Base-by-base conservation (phyloP, 2,113 vertebrate genomes). In the Arizona elegans region DNA sequence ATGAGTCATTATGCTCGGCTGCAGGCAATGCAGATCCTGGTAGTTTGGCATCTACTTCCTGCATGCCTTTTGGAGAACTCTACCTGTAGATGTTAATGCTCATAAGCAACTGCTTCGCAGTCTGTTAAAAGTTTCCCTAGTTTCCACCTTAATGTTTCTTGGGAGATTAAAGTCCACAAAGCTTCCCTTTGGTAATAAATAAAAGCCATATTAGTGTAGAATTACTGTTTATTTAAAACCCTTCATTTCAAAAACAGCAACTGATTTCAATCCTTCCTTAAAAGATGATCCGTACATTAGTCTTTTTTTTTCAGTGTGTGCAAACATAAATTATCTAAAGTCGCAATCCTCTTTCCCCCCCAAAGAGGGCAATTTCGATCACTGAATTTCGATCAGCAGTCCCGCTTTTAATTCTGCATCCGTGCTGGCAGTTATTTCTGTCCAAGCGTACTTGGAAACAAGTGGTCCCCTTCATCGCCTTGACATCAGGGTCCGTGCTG, bases 141-240 rank as follows among this genome's bases (percentile, higher is more conserved):
- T 19, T 43, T 47, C 33, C 3, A 9, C 29, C n/a, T 0, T 29
- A n/a, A 52, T n/a, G 17, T 75, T 70, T 81, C 43, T 3, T 33
- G 12, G 43, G 53, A n/a, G 10, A 54, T 19, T 9, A 21, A 24
- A 33, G 7, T n/a, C 12, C 17, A 33, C 19, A n/a, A 62, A 26
- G 50, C 5, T 11, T 13, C 8, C 50, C 29, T 59, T 47, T 21
- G 43, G 38, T 54, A 87, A 70, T 29, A 47, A 24, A 87, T 19
- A 47, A 11, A 86, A 19, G 17, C 13, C 11, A 17, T 11, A 11
- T 8, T 5, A 8, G 2, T 11, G 33, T 52, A 86, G 24, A 86
- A 86, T 89, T 92, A n/a, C 5, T 11, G 53, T 89, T 47, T 93
- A 93, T 93, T 93, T 93, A 90, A 90, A 92, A 90, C 89, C 90